These are phyloP conservation scores for Brenthis ino DNA, from an alignment of 2,888 invertebrate genomes.

Conservation along the genomic window DNA sequence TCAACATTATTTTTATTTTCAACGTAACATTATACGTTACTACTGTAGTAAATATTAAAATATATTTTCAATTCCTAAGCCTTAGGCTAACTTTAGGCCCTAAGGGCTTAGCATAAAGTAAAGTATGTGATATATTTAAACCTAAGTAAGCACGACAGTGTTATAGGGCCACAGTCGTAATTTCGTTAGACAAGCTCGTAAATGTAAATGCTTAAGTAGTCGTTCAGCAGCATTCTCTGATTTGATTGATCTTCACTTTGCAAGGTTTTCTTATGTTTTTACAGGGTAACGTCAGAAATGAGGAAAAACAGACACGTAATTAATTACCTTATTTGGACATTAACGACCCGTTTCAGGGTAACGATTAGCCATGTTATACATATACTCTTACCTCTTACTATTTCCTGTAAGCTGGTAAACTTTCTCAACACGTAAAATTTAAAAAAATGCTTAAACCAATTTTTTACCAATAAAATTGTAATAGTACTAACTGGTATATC, in stretches of 20 bases:
- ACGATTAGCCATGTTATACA: constrained; percentile 62
- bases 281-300: constrained; percentile 70
- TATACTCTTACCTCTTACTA: constrained; percentile 45
- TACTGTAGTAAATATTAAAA: no score
- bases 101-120: not conserved
- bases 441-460: not conserved
- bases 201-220: constrained; percentile 74
- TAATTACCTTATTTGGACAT: constrained; percentile 82
- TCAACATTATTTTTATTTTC: no score
- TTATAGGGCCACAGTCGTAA: constrained; percentile 41
- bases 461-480: constrained; percentile 36
- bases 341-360: constrained; percentile 75
- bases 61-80: not conserved
- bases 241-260: constrained; percentile 76
- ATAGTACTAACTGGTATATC: constrained; percentile 39
- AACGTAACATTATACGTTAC: no score
- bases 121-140: constrained; percentile 16
- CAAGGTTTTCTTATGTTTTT: constrained; percentile 67
- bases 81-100: no score
- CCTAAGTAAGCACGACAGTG: constrained; percentile 37
- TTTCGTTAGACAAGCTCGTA: constrained; percentile 62
- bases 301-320: constrained; percentile 74
- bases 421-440: not conserved
- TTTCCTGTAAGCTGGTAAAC: constrained; percentile 13
- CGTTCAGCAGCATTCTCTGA: constrained; percentile 62